Evolutionary conservation across 1,140 invertebrate species (phyloP), one percentile per base, ranked within the genome.

Genomic region (Formica exsecta): DNA sequence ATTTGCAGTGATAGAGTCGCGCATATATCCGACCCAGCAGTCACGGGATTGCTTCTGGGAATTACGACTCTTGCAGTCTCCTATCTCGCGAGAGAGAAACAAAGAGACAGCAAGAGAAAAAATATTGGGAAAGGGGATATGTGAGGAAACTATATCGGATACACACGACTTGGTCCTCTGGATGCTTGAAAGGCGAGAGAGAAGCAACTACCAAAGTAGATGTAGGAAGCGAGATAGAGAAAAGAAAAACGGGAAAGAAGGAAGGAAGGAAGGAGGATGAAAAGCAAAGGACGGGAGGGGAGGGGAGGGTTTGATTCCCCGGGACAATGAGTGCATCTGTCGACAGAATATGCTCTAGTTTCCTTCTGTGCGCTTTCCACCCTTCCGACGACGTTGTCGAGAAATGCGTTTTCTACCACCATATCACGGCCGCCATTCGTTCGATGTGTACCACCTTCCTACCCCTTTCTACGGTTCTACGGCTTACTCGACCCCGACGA

Each of bases 311-410:
- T 54, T 66, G 88, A 86, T 86, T 90, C 48, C 13, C 11, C 61
- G 85, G 22, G 64, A 90, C 86, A 89, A 89, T 89, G 73, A 83
- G 64, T 22, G 86, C 86, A 87, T 84, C 77, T 73, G 62, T 87
- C 65, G 77, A 76, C n/a, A 77, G 16, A 61, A 77, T 59, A 77
- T 65, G 87, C 66, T 89, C 87, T 36, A 89, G 54, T 87, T 89
- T 87, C 36, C 61, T 36, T 66, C 51, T 41, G 25, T 25, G 32
- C 59, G 1, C 61, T 61, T 77, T 66, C 51, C 73, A 29, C 62
- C 51, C 64, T 25, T 74, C 32, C 41, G 8, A n/a, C 38, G 38
- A 74, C 6, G 62, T 4, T 32, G 51, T 5, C 8, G 73, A 59
- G 44, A 85, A 68, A 68, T 54, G 32, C 64, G 44, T 68, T 80